Evolutionary conservation across 2,888 invertebrate genomes (phyloP), one percentile per base, ranked within the genome.

Genomic region (Pocota personata): DNA sequence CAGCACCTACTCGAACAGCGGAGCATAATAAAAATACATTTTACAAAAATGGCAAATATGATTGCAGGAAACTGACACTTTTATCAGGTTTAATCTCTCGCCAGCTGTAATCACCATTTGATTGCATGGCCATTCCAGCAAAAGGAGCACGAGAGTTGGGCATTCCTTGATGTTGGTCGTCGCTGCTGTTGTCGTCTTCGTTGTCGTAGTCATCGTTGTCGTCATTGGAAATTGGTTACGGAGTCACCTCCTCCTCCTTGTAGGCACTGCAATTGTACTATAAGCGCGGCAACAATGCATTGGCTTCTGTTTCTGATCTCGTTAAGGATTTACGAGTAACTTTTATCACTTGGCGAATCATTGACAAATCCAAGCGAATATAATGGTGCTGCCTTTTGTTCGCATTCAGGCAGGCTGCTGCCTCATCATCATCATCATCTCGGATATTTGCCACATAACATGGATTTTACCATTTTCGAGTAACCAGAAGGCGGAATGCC

Each of bases 301-400:
- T 46, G 46, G 30, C 52, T 19, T 27, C 52, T 55, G 12, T 52
- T 32, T 82, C 72, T 87, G 87, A 82, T 80, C 82, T 76, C 73
- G 75, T 76, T 83, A 83, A 80, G 87, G 92, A 91, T 91, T 92
- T 91, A 92, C 92, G 92, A 92, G 92, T 91, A 91, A 91, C 89
- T 92, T 92, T 91, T 91, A 91, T 91, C 91, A 91, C 92, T 91
- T 91, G 90, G 89, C 90, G 90, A 90, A 91, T 91, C 91, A 90
- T 89, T 91, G 91, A 92, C 92, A 91, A 92, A 92, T 91, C 91
- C 91, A 90, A 90, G 86, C 82, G 86, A 86, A 62, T 82, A 82
- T 86, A 86, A 86, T 82, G 76, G 86, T 57, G 58, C 30, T 66
- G 62, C 14, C 72, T 57, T 76, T 86, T 86, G 80, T 82, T 82